Base-by-base conservation (phyloP, 92 coral and sea anemone species). In the Palythoa grandiflora region DNA sequence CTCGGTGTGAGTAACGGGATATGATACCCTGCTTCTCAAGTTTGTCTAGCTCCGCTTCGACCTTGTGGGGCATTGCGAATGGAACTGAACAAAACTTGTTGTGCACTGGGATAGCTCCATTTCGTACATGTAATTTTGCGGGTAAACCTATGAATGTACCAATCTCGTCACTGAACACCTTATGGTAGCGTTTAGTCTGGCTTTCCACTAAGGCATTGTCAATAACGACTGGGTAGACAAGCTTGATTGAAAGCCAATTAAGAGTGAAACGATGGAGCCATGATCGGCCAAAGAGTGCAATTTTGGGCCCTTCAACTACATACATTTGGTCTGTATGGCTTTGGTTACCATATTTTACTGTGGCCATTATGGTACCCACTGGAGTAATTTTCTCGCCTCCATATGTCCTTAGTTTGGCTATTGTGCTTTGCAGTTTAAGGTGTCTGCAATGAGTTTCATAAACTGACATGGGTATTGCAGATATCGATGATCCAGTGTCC, bases 201-300 rank as follows among this genome's bases (percentile, higher is more conserved):
- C 28, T 28, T 28, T 28, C 28, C 28, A 28, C 28, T 28, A 28
- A 28, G 28, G 28, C 28, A 28, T 28, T 28, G 28, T 28, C 28
- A 28, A 28, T 28, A 28, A 28, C 28, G 28, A 28, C 39, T 19
- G 10, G 7, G 37, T 35, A 1, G 66, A 59, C 17, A 59, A 59
- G 66, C n/a, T 80, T 80, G 74, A 60, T 60, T 1, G 74, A 60
- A 14, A 75, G 86, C 75, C 75, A 80, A 47, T 80, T 16, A 8
- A 80, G 74, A 6, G 14, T 52, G 71, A 79, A 79, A 9, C 48
- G 19, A 5, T 79, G 72, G 2, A 79, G 44, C 84, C 72, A 79
- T 16, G 84, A 80, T n/a, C 86, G 52, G 16, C 86, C 85, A 54
- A 80, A 80, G 11, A 80, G 85, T 5, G 85, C 55, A 0, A 77